These are phyloP conservation scores for Sesamia inferens DNA, from an alignment of 2,888 invertebrate genomes.

Conservation along the genomic window DNA sequence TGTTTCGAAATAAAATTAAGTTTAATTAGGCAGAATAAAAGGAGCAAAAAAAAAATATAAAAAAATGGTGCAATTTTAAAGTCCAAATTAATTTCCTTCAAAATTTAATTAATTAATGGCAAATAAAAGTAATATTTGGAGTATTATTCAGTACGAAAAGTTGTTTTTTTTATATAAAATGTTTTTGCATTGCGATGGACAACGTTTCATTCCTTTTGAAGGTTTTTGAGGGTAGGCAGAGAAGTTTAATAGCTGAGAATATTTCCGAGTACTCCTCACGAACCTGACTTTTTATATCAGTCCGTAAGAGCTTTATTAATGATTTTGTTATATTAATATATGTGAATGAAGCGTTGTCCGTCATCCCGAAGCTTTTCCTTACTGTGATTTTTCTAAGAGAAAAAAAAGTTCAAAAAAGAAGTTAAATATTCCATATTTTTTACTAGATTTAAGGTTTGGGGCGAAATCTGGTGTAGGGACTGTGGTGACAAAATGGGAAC, in stretches of 20 bases:
- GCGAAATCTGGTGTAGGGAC: conserved; percentile 42
- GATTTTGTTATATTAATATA: conserved; percentile 18
- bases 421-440: conserved; percentile 62
- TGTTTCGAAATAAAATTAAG: conserved; percentile 55
- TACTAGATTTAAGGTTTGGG: conserved; percentile 49
- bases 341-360: conserved; percentile 45
- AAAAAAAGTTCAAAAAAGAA: conserved; percentile 47
- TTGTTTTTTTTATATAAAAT: conserved; percentile 54
- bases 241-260: neutral
- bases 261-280: neutral
- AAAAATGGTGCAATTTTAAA: conserved; percentile 66
- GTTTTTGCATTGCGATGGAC: conserved; percentile 44
- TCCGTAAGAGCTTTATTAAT: conserved; percentile 31
- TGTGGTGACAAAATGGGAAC: conserved; percentile 20
- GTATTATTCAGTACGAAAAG: conserved; percentile 52
- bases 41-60: conserved; percentile 55
- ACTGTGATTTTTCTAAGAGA: conserved; percentile 60
- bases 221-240: neutral
- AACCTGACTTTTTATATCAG: conserved; percentile 15
- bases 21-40: conserved; percentile 49
- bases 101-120: conserved; percentile 47
- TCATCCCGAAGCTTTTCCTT: conserved; percentile 57
- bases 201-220: conserved; percentile 43
- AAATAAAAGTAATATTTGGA: conserved; percentile 58
- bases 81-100: conserved; percentile 51